Conservation (phyloP, 1,140 invertebrate species). For the Nilaparvata lugens region DNA sequence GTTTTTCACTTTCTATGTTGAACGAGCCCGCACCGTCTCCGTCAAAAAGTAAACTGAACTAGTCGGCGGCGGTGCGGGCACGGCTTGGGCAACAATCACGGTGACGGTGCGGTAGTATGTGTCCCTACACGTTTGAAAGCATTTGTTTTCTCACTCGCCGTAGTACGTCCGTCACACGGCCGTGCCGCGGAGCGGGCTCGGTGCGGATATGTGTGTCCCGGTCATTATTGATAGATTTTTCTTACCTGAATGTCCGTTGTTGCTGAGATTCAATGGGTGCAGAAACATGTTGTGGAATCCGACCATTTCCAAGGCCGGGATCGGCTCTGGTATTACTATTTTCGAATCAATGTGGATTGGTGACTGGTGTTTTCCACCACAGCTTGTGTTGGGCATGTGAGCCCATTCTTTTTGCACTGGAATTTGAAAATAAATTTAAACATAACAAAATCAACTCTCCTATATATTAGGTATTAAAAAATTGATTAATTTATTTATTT, state of each 20-base stretch:
- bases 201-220: too few relatives aligned
- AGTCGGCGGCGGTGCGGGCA: too few relatives aligned
- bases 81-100: too few relatives aligned
- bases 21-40: too few relatives aligned
- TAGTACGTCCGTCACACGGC: not conserved
- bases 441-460: too few relatives aligned
- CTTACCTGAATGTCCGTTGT: slow-evolving; percentile 59
- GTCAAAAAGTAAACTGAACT: not conserved
- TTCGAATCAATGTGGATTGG: slow-evolving; percentile 48
- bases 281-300: slow-evolving; percentile 57
- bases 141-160: too few relatives aligned
- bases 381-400: slow-evolving; percentile 42
- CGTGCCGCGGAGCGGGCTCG: too few relatives aligned
- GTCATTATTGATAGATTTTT: not conserved
- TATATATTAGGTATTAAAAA: too few relatives aligned
- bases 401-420: slow-evolving; percentile 46
- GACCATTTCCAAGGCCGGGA: slow-evolving; percentile 58
- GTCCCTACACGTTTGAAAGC: too few relatives aligned
- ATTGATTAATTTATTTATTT: too few relatives aligned
- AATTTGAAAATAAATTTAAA: slow-evolving; percentile 19
- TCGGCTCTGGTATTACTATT: slow-evolving; percentile 48
- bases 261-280: slow-evolving; percentile 45
- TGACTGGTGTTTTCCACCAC: slow-evolving; percentile 53
- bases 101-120: too few relatives aligned
- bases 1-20: too few relatives aligned